These are phyloP conservation scores for Aphyosemion australe DNA, from an alignment of 2,113 vertebrate genomes.

Conservation along the genomic window DNA sequence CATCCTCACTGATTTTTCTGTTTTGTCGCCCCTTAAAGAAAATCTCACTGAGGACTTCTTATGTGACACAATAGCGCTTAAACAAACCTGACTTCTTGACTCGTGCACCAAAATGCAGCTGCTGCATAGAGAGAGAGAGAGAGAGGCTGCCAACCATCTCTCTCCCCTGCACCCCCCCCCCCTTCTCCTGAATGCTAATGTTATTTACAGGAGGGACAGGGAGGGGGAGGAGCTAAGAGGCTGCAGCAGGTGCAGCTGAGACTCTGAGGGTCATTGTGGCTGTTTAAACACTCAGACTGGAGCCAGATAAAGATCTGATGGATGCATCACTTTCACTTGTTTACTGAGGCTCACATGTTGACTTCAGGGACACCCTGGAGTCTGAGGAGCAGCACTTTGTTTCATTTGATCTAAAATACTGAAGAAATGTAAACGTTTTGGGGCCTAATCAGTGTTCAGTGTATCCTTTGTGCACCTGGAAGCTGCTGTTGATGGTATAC, in stretches of 20 bases:
- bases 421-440: no score
- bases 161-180: conserved; percentile 6
- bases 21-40: neutral
- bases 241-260: conserved; percentile 69
- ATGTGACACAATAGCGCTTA: neutral
- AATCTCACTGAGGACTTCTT: conserved; percentile 18
- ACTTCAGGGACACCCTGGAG: neutral
- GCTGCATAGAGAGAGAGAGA: conserved; percentile 19
- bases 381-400: no score
- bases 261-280: conserved; percentile 47
- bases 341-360: neutral
- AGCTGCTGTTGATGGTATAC: no score
- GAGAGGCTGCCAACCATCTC: conserved; percentile 36
- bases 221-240: conserved; percentile 22
- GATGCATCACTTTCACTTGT: conserved; percentile 10
- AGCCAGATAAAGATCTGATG: conserved; percentile 35
- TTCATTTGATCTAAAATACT: no score
- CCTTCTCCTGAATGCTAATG: conserved; percentile 64
- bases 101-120: conserved; percentile 46
- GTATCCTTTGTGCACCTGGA: no score
- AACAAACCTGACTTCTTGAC: conserved; percentile 51
- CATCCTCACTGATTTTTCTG: neutral
- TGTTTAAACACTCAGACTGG: conserved; percentile 23
- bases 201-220: conserved; percentile 55
- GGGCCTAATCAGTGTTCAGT: no score